These are phyloP conservation scores for Dendrocincla tyrannina DNA, from an alignment of 2,797 vertebrate genomes.

Conservation along the genomic window DNA sequence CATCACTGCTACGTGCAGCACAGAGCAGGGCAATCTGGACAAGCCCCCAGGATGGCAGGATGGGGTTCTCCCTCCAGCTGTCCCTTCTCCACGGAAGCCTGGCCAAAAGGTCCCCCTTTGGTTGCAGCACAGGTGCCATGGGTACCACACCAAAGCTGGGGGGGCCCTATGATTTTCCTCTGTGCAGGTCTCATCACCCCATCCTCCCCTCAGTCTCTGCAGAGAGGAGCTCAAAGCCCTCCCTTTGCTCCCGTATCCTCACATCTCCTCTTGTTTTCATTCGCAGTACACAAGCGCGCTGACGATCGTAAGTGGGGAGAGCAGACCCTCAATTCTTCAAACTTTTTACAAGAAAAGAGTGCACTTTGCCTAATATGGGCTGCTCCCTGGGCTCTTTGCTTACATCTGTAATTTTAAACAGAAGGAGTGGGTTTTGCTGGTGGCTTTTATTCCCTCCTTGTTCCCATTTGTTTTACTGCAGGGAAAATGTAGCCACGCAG, in stretches of 20 bases:
- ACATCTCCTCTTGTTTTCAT: slow-evolving; percentile 67
- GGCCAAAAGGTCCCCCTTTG: neutral
- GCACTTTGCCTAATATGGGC: slow-evolving; percentile 78
- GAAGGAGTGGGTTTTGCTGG: slow-evolving; percentile 58
- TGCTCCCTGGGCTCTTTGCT: slow-evolving; percentile 67
- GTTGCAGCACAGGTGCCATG: rapidly evolving
- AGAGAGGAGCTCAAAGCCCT: neutral
- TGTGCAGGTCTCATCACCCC: neutral
- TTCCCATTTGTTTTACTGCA: slow-evolving; percentile 42
- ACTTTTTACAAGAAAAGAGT: slow-evolving; percentile 78
- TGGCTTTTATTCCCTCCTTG: slow-evolving; percentile 44
- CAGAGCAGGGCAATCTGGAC: neutral
- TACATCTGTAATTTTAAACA: slow-evolving; percentile 73
- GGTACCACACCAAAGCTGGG: neutral
- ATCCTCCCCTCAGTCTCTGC: neutral
- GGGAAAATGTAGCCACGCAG: neutral
- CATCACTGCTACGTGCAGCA: neutral
- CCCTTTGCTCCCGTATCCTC: neutral
- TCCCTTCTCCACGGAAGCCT: rapidly evolving
- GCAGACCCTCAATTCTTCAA: slow-evolving; percentile 65
- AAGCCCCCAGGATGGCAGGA: rapidly evolving
- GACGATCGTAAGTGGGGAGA: slow-evolving; percentile 35
- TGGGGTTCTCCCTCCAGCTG: neutral
- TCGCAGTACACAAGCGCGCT: slow-evolving; percentile 36
- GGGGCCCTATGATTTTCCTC: neutral